Percentiles rank a stretch among this genome's conserved stretches.
Evolutionary conservation across 1,140 invertebrate species (phyloP).

Genomic region (Drosophila sproati): DNA sequence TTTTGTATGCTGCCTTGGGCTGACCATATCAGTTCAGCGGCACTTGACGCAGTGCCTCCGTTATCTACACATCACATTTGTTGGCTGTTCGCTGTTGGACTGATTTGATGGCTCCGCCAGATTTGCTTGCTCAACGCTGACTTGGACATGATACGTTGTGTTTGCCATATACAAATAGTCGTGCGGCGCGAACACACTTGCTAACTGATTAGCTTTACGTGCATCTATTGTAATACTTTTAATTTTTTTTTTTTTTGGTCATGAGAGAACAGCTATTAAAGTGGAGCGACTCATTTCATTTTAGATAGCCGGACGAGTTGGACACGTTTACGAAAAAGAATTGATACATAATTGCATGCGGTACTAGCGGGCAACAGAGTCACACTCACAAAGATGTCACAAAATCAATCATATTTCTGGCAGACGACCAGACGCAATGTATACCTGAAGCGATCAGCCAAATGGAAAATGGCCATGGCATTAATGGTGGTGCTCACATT

Average conservation of each 20-base stretch:
- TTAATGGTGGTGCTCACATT: conserved; percentile 81
- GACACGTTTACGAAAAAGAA: conserved; percentile 49
- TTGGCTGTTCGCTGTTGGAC: neutral
- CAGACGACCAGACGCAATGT: conserved; percentile 84
- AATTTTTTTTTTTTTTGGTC: conserved; percentile 30
- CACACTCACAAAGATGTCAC: conserved; percentile 74
- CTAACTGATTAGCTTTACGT: conserved; percentile 57
- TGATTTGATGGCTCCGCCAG: conserved; percentile 28
- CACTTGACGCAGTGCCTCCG: conserved; percentile 63
- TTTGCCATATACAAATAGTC: conserved; percentile 36
- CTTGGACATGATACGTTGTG: conserved; percentile 24
- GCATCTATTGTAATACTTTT: neutral
- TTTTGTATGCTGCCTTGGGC: conserved; percentile 19
- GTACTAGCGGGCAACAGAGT: conserved; percentile 15
- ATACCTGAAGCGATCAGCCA: conserved; percentile 78
- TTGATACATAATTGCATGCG: conserved; percentile 32
- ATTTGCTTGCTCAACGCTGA: conserved; percentile 43
- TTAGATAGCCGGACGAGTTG: conserved; percentile 49
- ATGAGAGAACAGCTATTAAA: conserved; percentile 35
- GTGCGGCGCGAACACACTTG: conserved; percentile 48
- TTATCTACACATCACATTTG: conserved; percentile 61
- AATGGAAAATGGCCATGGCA: conserved; percentile 79
- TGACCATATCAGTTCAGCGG: conserved; percentile 64
- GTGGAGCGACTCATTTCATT: conserved; percentile 52
- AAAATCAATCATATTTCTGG: conserved; percentile 84